Base-by-base conservation (phyloP, 2,888 invertebrate species). In the Phengaris arion region DNA sequence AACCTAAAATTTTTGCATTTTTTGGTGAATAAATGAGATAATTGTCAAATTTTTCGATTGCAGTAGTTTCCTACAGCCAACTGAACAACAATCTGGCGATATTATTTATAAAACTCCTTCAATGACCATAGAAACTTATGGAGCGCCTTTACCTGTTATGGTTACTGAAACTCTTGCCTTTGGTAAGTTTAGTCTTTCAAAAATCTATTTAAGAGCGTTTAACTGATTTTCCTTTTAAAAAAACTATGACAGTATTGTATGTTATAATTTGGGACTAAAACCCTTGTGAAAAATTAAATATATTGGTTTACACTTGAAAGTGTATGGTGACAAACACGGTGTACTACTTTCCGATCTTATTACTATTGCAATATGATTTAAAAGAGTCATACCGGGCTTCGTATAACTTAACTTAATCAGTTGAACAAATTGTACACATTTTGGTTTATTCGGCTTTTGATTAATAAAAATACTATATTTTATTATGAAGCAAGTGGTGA, bases 101-200 rank as follows among this genome's bases (percentile, higher is more conserved):
- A 94, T 97, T 8, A 95, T 98, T 68, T 95, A 96, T 81, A 96
- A 97, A 82, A 96, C 97, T 0, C 94, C 96, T 45, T 94, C 94
- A 80, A 96, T 96, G 84, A 94, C 95, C 15, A 95, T 98, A 0
- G 97, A 98, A 86, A 96, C 95, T 75, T 98, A 96, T 91, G 98
- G 98, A 0, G 94, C 96, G 51, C 95, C 97, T 1, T 87, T 98
- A 69, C 98, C 98, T 52, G 98, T 98, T 1, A 94, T 97, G 77
- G 97, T 98, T 3, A 98, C 97, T 45, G 98, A 98, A 91, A 97
- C 97, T 0, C 90, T 98, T 46, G 97, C 97, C 69, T 97, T 97
- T 89, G 95, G 96, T 82, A 96, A 96, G 85, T 81, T 75, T 59
- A 12, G n/a, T 5, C 12, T 35, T 57, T 15, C 8, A 7, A 3